Evolutionary conservation across 1,140 invertebrate genomes (phyloP), one percentile per base, ranked within the genome.

Genomic region (Drosophila baimaii): DNA sequence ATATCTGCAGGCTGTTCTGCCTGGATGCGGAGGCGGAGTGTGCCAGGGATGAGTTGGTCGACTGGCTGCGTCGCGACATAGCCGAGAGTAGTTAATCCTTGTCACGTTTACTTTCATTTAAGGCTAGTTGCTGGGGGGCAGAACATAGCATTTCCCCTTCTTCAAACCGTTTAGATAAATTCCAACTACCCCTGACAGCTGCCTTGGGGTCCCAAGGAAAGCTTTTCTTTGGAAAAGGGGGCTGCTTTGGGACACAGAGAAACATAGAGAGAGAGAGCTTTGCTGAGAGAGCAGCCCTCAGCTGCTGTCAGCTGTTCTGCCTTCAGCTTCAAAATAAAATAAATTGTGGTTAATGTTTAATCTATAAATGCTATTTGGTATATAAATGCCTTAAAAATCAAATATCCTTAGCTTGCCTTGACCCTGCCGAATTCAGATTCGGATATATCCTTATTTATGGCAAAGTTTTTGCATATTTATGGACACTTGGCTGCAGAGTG

Each of bases 11-110:
- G 17, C 27, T 89, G 4, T 17, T 33, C 2, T 90, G 86, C 49
- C 49, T 85, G 29, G 63, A 82, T 52, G 77, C 82, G 12, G 74
- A 77, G 13, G 77, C 68, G 2, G 85, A 91, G 19, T 89, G 88
- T 21, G 72, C 76, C 6, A 62, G 85, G 27, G 81, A 85, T 47
- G 51, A 64, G 2, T 27, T 91, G n/a, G 43, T 89, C 1, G 70
- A 81, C 19, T 91, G 83, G 83, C 49, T 91, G 43, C 74, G 88
- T 15, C 63, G 74, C 15, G 90, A 91, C 23, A 89, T 91, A 39
- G 80, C 85, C 27, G 84, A 81, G 10, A 88, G 79, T 29, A 83
- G 51, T 56, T 80, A 56, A 33, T 23, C 35, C 3, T 25, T 35
- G 1, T 10, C n/a, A 13, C n/a, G 37, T 23, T 52, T 31, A 5